Conservation (phyloP, 2,113 vertebrate species). For the Machaerirhynchus nigripectus region DNA sequence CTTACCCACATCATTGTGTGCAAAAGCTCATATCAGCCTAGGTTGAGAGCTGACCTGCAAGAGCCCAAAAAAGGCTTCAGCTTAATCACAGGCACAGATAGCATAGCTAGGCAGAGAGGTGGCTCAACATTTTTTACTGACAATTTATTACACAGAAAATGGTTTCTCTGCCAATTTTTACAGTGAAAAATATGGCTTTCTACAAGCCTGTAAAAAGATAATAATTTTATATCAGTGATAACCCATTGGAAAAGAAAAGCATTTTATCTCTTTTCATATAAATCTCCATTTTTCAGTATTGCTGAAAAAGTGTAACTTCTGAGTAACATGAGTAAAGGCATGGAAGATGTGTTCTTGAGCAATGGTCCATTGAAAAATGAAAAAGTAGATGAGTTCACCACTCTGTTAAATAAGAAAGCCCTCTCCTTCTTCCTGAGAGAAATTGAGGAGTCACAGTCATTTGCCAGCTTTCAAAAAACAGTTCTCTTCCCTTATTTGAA, state of each 20-base stretch:
- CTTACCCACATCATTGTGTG: background rate
- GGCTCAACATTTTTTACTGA: background rate
- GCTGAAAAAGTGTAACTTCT: background rate
- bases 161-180: background rate
- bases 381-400: background rate
- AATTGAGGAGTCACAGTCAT: background rate
- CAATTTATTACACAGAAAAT: background rate
- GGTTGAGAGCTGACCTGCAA: background rate
- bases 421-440: background rate
- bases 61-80: background rate
- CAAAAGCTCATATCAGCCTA: background rate
- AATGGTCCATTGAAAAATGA: constrained; percentile 20
- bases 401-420: constrained; percentile 17
- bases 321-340: background rate
- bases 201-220: background rate
- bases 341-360: background rate
- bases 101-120: background rate
- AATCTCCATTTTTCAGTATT: background rate
- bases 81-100: background rate
- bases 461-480: background rate
- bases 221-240: background rate
- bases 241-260: background rate
- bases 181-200: background rate
- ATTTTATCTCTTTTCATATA: background rate
- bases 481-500: background rate